Evolutionary conservation across 2,888 invertebrate species (phyloP).

Genomic region (Megalurothrips usitatus): DNA sequence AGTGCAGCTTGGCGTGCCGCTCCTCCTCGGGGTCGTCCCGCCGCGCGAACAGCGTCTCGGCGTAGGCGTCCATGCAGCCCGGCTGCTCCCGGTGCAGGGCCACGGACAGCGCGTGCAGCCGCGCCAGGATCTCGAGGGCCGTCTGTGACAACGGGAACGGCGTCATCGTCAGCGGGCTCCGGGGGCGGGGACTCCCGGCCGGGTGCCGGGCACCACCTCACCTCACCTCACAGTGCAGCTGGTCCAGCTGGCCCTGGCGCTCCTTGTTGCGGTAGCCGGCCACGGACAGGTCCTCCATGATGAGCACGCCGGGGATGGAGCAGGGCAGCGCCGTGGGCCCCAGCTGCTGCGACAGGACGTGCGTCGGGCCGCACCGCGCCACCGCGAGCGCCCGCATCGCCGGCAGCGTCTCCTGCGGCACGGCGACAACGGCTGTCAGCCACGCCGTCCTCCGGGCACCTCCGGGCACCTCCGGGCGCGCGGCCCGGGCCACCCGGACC

Average conservation of each 20-base stretch:
- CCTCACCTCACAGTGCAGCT: slow-evolving; percentile 33
- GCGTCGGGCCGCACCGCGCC: background rate
- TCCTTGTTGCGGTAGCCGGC: slow-evolving; percentile 31
- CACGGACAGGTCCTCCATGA: slow-evolving; percentile 33
- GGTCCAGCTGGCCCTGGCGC: slow-evolving; percentile 32
- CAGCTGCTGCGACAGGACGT: slow-evolving; percentile 4
- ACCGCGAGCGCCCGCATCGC: background rate
- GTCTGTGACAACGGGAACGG: too few relatives aligned
- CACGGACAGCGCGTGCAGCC: slow-evolving; percentile 35
- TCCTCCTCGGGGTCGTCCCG: background rate
- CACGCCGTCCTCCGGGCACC: too few relatives aligned
- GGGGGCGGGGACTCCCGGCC: too few relatives aligned
- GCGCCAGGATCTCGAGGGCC: slow-evolving; percentile 32
- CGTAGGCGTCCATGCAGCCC: slow-evolving; percentile 4
- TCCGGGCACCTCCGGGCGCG: too few relatives aligned
- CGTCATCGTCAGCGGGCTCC: too few relatives aligned
- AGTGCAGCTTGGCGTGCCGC: background rate
- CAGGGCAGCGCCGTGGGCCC: background rate
- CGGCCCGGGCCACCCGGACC: too few relatives aligned
- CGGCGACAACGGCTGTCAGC: too few relatives aligned
- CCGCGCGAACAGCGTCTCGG: slow-evolving; percentile 30
- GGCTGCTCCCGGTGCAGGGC: slow-evolving; percentile 31
- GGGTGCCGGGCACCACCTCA: background rate
- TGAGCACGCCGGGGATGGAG: slow-evolving; percentile 28
- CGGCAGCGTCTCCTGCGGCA: slow-evolving; percentile 31